Base-by-base conservation (phyloP, 2,797 vertebrate genomes). In the Takifugu ocellatus region DNA sequence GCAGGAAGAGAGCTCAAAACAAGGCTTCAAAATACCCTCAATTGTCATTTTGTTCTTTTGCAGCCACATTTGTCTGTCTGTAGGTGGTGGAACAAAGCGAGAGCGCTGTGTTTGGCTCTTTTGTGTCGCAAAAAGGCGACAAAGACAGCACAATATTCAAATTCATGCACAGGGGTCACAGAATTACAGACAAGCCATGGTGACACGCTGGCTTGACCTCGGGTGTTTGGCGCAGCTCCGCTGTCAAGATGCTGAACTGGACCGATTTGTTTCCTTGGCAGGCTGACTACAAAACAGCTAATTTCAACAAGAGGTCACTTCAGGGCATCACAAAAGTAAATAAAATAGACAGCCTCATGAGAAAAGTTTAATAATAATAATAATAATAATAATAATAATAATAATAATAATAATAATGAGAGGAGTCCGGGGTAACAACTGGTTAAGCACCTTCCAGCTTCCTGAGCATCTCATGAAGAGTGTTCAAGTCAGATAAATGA, bases 221-320 rank as follows among this genome's bases (percentile, higher is more conserved):
- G 31, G 54, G 33, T 11, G 17, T 54, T 54, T 52, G 51, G 50
- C 53, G 31, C 3, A 11, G 50, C 52, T 50, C 49, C n/a, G 52
- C 64, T 78, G 79, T 82, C 82, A 75, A 39, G 50, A 69, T 65
- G 51, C 58, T 51, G 49, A 72, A 64, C 54, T 47, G 59, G 51
- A 52, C 39, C 48, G 59, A 72, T 81, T 68, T 70, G 60, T 61
- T 58, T 72, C 79, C 79, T 80, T 29, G 62, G 61, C 65, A 65
- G 56, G 51, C 57, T 74, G 72, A 78, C 55, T 47, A 49, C 47
- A 68, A 21, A 59, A 48, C 71, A 63, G 48, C 61, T 70, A 17
- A 26, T 56, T 76, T 53, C 66, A 54, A 63, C 54, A 53, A 68
- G 57, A 51, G 49, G 44, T 67, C 55, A 79, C 79, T 68, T 82